Base-by-base conservation (phyloP, 2,113 vertebrate genomes). In the Poecile atricapillus region DNA sequence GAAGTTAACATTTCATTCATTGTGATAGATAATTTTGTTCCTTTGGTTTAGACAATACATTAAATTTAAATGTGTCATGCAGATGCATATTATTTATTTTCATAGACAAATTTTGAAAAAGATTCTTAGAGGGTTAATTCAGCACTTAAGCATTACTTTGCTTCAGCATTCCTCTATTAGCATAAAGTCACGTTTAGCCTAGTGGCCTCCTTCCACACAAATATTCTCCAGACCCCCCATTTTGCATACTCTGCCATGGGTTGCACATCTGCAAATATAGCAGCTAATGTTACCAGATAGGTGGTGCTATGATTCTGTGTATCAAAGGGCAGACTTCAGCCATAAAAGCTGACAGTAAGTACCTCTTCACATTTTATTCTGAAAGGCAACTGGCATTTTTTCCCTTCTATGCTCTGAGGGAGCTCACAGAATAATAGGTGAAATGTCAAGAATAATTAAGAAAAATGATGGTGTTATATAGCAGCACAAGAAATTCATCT, bases 401-500 rank as follows among this genome's bases (percentile, higher is more conserved):
- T 37, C 60, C 41, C 52, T 41, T 83, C 27, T 88, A 11, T 69
- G 59, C 73, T 97, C 65, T 82, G 80, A 87, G 33, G 76, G 53
- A 97, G 46, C 64, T 95, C 53, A 91, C 74, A 22, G 64, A 96
- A 97, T 95, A 97, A 97, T 93, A 89, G 88, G 89, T 95, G 83
- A 97, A 97, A 97, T 97, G 92, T 97, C 94, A 98, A 95, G 88
- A 97, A 97, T 97, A 97, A 98, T 97, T 97, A 96, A 97, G 94
- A 97, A 97, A 97, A 97, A 97, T 96, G 77, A 97, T 90, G 85
- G 80, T 96, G 82, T 92, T 97, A 97, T 94, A 97, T 65, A 95
- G 84, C 89, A 97, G 87, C 88, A 86, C 79, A 96, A 71, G 87
- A 96, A 96, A 95, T 97, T 87, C 19, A 96, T 97, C 93, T 95